Percentiles rank a stretch among this genome's conserved stretches.
Conservation (phyloP, 2,113 vertebrate genomes). For the Dasyurus viverrinus region DNA sequence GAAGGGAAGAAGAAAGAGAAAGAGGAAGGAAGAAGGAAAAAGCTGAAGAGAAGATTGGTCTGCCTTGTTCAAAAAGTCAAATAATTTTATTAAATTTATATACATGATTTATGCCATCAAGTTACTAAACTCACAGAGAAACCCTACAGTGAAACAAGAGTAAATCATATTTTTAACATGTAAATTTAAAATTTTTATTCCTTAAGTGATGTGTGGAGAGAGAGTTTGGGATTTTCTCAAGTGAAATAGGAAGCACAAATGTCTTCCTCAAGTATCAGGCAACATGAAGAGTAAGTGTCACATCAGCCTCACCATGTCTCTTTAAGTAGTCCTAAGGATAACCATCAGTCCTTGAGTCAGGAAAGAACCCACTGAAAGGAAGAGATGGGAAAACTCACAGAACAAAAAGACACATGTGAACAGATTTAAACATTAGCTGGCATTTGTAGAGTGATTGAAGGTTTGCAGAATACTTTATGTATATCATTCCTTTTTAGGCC, state of each 20-base stretch:
- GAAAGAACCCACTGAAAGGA: conserved; percentile 66
- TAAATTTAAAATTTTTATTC: not conserved
- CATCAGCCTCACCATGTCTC: conserved; percentile 33
- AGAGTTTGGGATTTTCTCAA: not conserved
- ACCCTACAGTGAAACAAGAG: not conserved
- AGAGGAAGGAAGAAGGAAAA: not conserved
- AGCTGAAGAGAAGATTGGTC: not conserved
- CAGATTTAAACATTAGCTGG: not conserved
- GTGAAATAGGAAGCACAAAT: not conserved
- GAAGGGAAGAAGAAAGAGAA: too few relatives aligned
- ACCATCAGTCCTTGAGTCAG: conserved; percentile 68
- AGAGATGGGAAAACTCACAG: conserved; percentile 63
- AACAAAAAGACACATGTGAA: conserved; percentile 56
- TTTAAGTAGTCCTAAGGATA: conserved; percentile 64
- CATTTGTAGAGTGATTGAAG: not conserved
- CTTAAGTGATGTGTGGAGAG: not conserved
- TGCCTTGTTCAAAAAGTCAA: conserved; percentile 14
- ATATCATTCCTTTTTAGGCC: not conserved
- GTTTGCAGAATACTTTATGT: not conserved
- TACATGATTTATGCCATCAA: not conserved
- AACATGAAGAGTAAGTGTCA: not conserved
- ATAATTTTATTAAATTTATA: conserved; percentile 7
- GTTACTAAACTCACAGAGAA: not conserved
- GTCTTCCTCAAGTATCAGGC: not conserved
- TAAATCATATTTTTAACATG: not conserved